Base-by-base conservation (phyloP, 2,797 vertebrate species). In the Pampus argenteus region DNA sequence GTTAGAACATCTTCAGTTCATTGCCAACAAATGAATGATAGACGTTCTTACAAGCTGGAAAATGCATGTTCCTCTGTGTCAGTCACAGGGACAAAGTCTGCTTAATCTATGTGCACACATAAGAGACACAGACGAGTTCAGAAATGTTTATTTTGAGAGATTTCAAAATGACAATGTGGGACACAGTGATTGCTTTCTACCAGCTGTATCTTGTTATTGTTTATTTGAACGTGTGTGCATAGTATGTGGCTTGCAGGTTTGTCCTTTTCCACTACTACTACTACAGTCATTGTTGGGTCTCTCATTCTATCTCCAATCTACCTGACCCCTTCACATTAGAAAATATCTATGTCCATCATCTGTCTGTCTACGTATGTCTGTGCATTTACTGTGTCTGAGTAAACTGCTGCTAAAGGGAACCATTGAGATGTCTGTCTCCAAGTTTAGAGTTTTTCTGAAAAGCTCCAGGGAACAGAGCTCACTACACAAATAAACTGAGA, bases 81-180 rank as follows among this genome's bases (percentile, higher is more conserved):
- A 64, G 3, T 26, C 51, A 17, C 34, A 6, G 18, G 61, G 56
- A 79, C 44, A 62, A 40, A 18, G 58, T 76, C 48, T 42, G 8
- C 59, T 73, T 61, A 52, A 52, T 71, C 64, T 73, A 29, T 20
- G 44, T 60, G 18, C 20, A 36, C 44, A 49, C 63, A 49, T 64
- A 28, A 51, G 31, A 59, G 42, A 38, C 5, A 3, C 25, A 54
- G 38, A 56, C 31, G 31, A 11, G 26, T 38, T 74, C 44, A 59
- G 58, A 81, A 34, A 29, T 62, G 44, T 73, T 85, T 81, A 61
- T 76, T 66, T 42, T 78, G 49, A 45, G 70, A 68, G 49, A 81
- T 74, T 77, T 81, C 25, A 56, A 34, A 69, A 63, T n/a, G 52
- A 55, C 40, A 66, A 49, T 51, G 20, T 44, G 74, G 54, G 52